These are phyloP conservation scores for Gambusia holbrooki DNA, from an alignment of 2,113 vertebrate species.

Conservation along the genomic window DNA sequence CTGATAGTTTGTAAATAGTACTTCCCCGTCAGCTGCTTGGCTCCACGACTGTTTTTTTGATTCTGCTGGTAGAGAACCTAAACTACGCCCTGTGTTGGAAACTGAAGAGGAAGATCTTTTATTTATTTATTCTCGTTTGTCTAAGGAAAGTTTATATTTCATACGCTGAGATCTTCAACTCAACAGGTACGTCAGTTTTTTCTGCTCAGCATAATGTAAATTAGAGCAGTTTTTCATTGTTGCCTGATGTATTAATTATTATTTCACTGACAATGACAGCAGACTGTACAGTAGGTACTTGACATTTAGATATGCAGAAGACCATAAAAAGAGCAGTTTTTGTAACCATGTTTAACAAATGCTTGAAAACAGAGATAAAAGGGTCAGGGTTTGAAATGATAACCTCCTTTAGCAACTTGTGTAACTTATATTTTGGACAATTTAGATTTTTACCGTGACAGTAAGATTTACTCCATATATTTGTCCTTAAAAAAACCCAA, in stretches of 20 bases:
- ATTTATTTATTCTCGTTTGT: conserved; percentile 7
- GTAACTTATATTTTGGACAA: not conserved
- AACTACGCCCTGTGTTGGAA: conserved; percentile 35
- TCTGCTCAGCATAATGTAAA: not conserved
- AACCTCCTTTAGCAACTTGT: not conserved
- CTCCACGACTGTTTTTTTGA: conserved; percentile 23
- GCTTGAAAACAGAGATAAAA: not conserved
- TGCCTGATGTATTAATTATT: no score
- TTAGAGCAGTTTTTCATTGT: not conserved
- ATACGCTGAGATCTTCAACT: conserved; percentile 2
- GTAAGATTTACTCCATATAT: not conserved
- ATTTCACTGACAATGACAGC: not conserved
- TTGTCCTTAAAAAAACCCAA: not conserved
- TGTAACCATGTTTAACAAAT: no score
- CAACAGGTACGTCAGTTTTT: conserved; percentile 62
- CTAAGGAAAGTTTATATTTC: not conserved
- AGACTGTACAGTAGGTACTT: not conserved
- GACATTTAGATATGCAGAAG: not conserved
- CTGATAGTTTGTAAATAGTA: conserved; percentile 56
- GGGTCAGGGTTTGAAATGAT: not conserved
- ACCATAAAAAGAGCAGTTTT: not conserved
- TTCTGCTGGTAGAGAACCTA: conserved; percentile 42
- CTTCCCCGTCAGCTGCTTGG: conserved; percentile 24
- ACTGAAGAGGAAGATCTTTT: conserved; percentile 23
- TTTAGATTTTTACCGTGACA: not conserved